These are phyloP conservation scores for rabbit (Oryctolagus cuniculus) DNA, from an alignment of 2,113 vertebrate species.

Conservation along the genomic window DNA sequence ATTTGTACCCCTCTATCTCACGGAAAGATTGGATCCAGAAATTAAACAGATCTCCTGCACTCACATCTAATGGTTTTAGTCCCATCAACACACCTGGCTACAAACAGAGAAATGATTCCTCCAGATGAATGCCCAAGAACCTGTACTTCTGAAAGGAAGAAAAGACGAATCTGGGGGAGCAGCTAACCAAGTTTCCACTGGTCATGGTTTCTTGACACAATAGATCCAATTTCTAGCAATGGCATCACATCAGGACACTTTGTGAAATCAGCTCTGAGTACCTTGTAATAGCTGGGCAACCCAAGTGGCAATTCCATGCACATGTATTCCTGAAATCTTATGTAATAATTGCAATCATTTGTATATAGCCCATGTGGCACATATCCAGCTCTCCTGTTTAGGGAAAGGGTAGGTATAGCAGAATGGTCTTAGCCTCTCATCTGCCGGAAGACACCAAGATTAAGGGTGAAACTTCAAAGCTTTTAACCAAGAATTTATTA, in stretches of 20 bases:
- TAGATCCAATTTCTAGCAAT: not conserved
- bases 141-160: not conserved
- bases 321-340: not conserved
- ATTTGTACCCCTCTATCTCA: not conserved
- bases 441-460: constrained; percentile 6
- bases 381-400: not conserved
- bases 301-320: not conserved
- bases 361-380: not conserved
- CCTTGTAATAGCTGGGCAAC: not conserved
- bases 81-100: not conserved
- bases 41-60: not conserved
- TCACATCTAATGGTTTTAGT: not conserved
- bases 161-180: not conserved
- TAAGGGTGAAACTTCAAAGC: not conserved
- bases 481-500: constrained; percentile 47
- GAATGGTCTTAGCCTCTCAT: not conserved
- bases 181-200: not conserved
- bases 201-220: not conserved
- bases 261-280: not conserved
- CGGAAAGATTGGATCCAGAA: not conserved
- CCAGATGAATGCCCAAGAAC: not conserved
- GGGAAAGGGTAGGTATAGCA: not conserved
- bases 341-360: constrained; percentile 17
- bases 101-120: not conserved
- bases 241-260: not conserved